Evolutionary conservation across 2,888 invertebrate species (phyloP).

Genomic region (Aproaerema taeniolella): DNA sequence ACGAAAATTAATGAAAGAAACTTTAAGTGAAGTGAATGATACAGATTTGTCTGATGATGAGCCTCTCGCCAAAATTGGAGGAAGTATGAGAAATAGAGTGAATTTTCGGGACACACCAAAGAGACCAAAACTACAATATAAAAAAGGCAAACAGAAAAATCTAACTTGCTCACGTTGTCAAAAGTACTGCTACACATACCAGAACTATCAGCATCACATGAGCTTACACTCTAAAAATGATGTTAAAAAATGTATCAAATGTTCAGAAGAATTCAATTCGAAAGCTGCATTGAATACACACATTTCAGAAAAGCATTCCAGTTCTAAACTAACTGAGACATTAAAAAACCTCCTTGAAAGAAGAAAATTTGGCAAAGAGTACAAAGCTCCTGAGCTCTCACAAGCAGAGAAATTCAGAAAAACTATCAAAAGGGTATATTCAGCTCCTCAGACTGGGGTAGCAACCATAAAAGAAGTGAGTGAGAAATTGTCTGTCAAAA

Average conservation of each 20-base stretch:
- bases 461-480: conserved; percentile 35
- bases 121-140: conserved; percentile 13
- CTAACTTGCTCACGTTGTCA: conserved; percentile 50
- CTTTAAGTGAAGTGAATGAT: neutral
- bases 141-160: conserved; percentile 19
- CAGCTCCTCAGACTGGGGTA: conserved; percentile 6
- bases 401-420: conserved; percentile 30
- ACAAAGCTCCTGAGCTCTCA: conserved; percentile 16
- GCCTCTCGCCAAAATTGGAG: conserved; percentile 5
- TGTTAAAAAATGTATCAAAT: conserved; percentile 51
- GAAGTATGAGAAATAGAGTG: neutral
- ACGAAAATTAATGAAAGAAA: conserved; percentile 6
- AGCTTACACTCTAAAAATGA: conserved; percentile 42
- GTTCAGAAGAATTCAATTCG: conserved; percentile 37
- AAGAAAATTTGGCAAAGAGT: conserved; percentile 29
- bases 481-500: conserved; percentile 43
- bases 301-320: conserved; percentile 37
- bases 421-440: conserved; percentile 41
- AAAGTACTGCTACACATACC: conserved; percentile 57
- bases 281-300: conserved; percentile 39
- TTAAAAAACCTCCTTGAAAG: conserved; percentile 48
- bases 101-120: neutral
- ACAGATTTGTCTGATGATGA: conserved; percentile 1
- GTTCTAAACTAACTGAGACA: conserved; percentile 53
- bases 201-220: conserved; percentile 57